A percentile compares a stretch with the other conserved stretches of the same genome.
Conservation (phyloP, 37 sponge, comb jelly and placozoan genomes). For the Spongia lamella region DNA sequence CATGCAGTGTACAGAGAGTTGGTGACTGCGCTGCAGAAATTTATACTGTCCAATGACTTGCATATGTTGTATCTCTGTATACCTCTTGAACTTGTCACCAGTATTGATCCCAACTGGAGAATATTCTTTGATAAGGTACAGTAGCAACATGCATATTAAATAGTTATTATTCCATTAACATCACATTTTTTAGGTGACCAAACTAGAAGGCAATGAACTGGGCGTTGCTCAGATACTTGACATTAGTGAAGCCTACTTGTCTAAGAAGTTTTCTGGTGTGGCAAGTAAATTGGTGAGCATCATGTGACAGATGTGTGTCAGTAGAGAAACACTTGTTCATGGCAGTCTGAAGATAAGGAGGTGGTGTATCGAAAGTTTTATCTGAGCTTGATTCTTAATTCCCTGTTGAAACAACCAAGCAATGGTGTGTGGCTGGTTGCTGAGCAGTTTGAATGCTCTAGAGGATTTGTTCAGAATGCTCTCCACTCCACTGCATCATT, state of each 20-base stretch:
- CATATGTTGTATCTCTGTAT: constrained; percentile 87
- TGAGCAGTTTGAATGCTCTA: constrained; percentile 66
- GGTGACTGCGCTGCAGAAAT: constrained; percentile 44
- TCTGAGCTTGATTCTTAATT: constrained; percentile 65
- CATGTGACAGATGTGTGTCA: not conserved
- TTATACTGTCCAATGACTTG: constrained; percentile 78
- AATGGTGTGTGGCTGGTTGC: constrained; percentile 77
- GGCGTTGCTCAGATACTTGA: constrained; percentile 64
- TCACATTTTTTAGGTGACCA: constrained; percentile 45
- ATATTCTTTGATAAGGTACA: constrained; percentile 70
- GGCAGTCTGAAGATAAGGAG: constrained; percentile 21
- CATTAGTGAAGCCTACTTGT: constrained; percentile 48
- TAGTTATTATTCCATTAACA: not conserved
- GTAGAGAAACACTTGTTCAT: not conserved
- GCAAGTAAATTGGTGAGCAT: constrained; percentile 50
- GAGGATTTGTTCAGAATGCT: constrained; percentile 79
- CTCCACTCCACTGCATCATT: constrained; percentile 64
- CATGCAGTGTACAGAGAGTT: constrained; percentile 41
- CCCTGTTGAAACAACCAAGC: constrained; percentile 38
- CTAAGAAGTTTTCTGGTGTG: constrained; percentile 59
- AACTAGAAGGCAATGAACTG: constrained; percentile 45
- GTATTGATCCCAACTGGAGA: constrained; percentile 84
- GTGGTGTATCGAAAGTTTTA: constrained; percentile 68
- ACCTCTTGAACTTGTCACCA: constrained; percentile 64
- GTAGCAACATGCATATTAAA: no score